These are phyloP conservation scores for Trachops cirrhosus DNA, from an alignment of 2,797 vertebrate genomes.

Conservation along the genomic window DNA sequence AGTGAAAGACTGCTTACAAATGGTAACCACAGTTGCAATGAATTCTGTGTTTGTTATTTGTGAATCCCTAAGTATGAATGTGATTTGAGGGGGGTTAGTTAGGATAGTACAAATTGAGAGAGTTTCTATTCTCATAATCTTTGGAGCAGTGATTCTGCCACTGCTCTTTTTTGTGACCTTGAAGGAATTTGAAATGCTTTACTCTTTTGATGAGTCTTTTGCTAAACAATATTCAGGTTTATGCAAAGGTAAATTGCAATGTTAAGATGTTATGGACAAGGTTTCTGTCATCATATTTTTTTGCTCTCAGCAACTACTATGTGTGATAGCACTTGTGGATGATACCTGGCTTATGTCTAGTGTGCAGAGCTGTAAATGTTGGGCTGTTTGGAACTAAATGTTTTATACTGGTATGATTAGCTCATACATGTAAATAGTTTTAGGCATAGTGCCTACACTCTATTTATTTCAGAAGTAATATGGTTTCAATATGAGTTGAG, in stretches of 20 bases:
- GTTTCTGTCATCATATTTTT: constrained; percentile 17
- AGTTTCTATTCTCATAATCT: constrained; percentile 23
- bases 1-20: constrained; percentile 65
- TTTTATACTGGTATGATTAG: constrained; percentile 1
- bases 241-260: neutral
- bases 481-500: neutral
- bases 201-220: constrained; percentile 10
- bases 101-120: neutral
- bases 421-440: neutral
- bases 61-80: constrained; percentile 6
- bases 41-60: constrained; percentile 59
- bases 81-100: neutral
- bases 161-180: constrained; percentile 1
- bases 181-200: constrained; percentile 8
- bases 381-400: neutral
- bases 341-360: neutral
- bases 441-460: neutral
- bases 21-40: constrained; percentile 34
- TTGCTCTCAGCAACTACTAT: neutral
- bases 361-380: neutral
- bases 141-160: neutral
- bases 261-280: neutral
- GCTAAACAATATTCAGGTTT: neutral
- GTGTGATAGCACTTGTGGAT: neutral
- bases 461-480: constrained; percentile 20